Conservation (phyloP, 2,113 vertebrate genomes). For the Cettia cetti region DNA sequence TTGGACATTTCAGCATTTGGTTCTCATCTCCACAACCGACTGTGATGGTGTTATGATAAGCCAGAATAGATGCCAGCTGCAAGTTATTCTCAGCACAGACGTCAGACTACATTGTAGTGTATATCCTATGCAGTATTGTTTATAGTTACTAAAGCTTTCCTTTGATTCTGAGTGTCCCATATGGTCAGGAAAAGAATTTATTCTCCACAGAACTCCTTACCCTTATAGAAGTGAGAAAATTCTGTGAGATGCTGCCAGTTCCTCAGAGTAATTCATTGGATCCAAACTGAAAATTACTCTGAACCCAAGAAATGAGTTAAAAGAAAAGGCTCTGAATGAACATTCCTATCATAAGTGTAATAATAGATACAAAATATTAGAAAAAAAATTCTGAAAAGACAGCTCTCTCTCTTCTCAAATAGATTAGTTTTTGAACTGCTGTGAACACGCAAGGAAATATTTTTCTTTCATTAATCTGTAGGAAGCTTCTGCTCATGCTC, state of each 20-base stretch:
- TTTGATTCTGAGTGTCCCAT: constrained; percentile 46
- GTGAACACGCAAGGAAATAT: background rate
- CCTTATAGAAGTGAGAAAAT: background rate
- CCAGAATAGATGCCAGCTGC: constrained; percentile 63
- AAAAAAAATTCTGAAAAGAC: background rate
- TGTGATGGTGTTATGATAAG: constrained; percentile 62
- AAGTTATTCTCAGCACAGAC: constrained; percentile 62
- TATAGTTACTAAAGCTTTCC: constrained; percentile 33
- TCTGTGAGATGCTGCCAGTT: background rate
- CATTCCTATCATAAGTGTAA: background rate
- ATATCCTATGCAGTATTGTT: constrained; percentile 34
- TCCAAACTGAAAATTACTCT: background rate
- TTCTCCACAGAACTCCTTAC: background rate
- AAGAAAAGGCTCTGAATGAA: background rate
- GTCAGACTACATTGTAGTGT: constrained; percentile 19
- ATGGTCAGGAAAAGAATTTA: constrained; percentile 12
- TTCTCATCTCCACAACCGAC: constrained; percentile 3
- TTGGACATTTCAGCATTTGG: constrained; percentile 47
- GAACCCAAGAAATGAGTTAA: background rate
- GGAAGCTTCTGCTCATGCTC: background rate
- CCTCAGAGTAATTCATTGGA: background rate
- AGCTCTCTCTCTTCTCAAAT: background rate
- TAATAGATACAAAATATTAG: background rate
- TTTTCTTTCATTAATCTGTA: background rate
- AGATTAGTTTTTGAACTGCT: background rate